Evolutionary conservation across 2,888 invertebrate species (phyloP).

Genomic region (Furcula furcula): DNA sequence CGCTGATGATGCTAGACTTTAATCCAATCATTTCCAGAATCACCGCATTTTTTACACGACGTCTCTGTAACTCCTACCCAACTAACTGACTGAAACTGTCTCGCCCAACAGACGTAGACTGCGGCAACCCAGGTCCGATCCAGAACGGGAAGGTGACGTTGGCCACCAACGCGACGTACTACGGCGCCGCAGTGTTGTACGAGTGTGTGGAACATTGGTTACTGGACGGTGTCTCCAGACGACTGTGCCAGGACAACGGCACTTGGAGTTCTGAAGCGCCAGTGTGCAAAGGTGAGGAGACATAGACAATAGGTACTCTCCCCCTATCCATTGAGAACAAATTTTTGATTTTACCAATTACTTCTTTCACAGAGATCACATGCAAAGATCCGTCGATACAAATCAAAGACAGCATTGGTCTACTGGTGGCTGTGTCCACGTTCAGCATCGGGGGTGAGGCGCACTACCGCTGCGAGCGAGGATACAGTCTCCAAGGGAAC

Average conservation of each 20-base stretch:
- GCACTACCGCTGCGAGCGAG: constrained; percentile 91
- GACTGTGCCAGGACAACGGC: constrained; percentile 93
- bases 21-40: no score
- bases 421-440: constrained; percentile 83
- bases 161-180: constrained; percentile 93
- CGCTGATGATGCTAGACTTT: no score
- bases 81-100: no score
- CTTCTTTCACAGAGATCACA: constrained; percentile 88
- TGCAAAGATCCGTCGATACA: constrained; percentile 86
- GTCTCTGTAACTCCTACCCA: no score
- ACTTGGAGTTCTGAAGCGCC: constrained; percentile 95
- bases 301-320: no score
- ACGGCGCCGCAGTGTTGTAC: constrained; percentile 92
- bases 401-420: constrained; percentile 75
- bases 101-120: constrained; percentile 87
- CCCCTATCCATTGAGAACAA: no score
- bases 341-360: no score
- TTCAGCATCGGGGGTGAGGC: constrained; percentile 90
- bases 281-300: constrained; percentile 87
- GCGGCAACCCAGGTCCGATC: constrained; percentile 88
- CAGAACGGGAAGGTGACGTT: constrained; percentile 89
- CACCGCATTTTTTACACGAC: no score
- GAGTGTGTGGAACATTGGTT: constrained; percentile 91
- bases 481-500: constrained; percentile 90
- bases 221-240: constrained; percentile 90